Conservation (phyloP, 2,113 vertebrate genomes). For the Melozone crissalis region DNA sequence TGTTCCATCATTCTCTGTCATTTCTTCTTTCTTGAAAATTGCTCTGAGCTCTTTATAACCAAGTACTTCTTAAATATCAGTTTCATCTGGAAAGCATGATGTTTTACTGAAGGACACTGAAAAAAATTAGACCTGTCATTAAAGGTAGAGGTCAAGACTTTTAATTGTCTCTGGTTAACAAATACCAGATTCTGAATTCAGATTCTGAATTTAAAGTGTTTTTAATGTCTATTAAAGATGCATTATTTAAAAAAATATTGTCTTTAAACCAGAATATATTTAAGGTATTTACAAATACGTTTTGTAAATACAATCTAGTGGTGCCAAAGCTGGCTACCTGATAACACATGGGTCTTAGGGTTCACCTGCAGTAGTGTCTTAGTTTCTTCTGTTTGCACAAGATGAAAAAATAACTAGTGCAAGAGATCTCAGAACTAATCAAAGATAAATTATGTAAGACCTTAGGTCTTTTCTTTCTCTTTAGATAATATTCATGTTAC, state of each 20-base stretch:
- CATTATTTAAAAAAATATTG: background rate
- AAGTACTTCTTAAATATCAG: background rate
- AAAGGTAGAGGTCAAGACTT: background rate
- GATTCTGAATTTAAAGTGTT: background rate
- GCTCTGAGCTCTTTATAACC: background rate
- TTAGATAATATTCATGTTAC: background rate
- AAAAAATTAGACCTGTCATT: background rate
- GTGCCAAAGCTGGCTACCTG: background rate
- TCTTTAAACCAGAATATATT: background rate
- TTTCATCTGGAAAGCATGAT: background rate
- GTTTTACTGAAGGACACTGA: background rate
- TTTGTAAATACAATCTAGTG: background rate
- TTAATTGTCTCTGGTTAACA: background rate
- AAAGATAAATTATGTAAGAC: background rate
- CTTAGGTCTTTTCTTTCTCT: background rate
- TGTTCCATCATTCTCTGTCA: background rate
- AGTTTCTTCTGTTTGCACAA: background rate
- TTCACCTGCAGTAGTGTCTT: background rate
- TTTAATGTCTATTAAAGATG: background rate
- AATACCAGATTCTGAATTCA: background rate
- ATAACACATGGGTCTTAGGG: background rate
- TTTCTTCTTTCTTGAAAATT: background rate
- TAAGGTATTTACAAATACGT: background rate
- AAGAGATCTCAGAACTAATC: background rate
- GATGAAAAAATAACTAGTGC: background rate